Evolutionary conservation across 2,113 vertebrate genomes (phyloP).

Genomic region (Laticauda colubrina): DNA sequence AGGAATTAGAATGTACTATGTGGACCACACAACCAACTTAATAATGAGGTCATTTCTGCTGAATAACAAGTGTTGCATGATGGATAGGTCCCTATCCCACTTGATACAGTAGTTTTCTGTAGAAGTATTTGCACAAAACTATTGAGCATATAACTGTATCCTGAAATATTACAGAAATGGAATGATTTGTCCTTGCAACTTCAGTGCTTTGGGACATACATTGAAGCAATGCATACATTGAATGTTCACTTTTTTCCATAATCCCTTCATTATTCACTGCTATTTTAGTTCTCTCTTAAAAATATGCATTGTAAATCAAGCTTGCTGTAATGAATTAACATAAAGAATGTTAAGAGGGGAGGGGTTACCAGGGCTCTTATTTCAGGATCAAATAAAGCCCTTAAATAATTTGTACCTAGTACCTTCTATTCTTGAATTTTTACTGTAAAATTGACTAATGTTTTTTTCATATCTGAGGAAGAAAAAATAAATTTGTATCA

Average conservation of each 20-base stretch:
- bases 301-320: background rate
- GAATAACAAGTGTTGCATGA: slow-evolving; percentile 26
- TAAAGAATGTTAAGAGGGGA: background rate
- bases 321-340: background rate
- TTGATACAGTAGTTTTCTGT: slow-evolving; percentile 42
- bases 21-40: slow-evolving; percentile 40
- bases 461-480: background rate
- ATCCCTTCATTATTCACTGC: background rate
- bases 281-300: background rate
- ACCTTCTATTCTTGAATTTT: background rate
- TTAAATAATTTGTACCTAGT: background rate
- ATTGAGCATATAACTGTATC: background rate
- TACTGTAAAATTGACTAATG: background rate
- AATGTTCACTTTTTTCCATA: background rate
- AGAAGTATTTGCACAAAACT: slow-evolving; percentile 31
- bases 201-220: background rate
- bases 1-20: slow-evolving; percentile 2
- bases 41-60: slow-evolving; percentile 9
- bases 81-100: slow-evolving; percentile 42
- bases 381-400: background rate
- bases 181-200: background rate
- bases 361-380: background rate
- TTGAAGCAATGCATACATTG: background rate
- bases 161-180: background rate
- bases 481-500: background rate